These are phyloP conservation scores for Pogonomyrmex californicus DNA, from an alignment of 1,140 invertebrate genomes.

Conservation along the genomic window DNA sequence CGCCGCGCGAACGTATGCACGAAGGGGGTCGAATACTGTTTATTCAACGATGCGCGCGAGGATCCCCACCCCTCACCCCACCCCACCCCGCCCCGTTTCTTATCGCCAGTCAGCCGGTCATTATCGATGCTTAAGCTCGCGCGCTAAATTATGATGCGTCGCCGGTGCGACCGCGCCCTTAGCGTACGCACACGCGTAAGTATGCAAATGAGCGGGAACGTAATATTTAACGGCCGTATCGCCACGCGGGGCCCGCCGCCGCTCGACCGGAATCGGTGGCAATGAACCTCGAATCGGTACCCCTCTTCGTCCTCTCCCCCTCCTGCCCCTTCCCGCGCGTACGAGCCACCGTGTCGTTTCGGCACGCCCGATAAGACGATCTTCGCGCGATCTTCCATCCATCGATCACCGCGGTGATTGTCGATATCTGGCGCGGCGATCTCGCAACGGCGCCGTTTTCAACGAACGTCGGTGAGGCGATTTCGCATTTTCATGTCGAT, in stretches of 20 bases:
- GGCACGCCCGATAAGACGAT: slow-evolving; percentile 19
- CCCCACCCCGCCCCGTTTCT: neutral
- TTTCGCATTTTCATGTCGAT: slow-evolving; percentile 19
- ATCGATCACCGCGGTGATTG: slow-evolving; percentile 47
- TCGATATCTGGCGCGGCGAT: slow-evolving; percentile 31
- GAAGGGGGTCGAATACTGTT: slow-evolving; percentile 22
- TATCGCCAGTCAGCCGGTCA: neutral
- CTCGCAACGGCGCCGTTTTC: neutral
- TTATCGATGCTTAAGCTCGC: slow-evolving; percentile 34
- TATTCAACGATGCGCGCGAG: slow-evolving; percentile 43
- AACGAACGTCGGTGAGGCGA: neutral
- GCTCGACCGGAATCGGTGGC: slow-evolving; percentile 46
- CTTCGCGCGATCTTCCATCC: slow-evolving; percentile 8
- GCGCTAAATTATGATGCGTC: slow-evolving; percentile 46
- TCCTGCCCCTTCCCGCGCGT: neutral
- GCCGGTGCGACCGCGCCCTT: neutral
- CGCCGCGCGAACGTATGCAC: neutral
- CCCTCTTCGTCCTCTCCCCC: neutral
- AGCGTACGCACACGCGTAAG: slow-evolving; percentile 29
- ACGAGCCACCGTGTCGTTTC: neutral
- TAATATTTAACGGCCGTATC: slow-evolving; percentile 64
- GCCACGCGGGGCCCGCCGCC: neutral
- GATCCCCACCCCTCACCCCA: neutral
- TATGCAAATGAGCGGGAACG: slow-evolving; percentile 66
- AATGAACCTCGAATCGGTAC: slow-evolving; percentile 60